Percentiles rank a stretch among this genome's conserved stretches.
phyloP scores from a whole-genome alignment of 2,797 vertebrate species.

The Acrossocheilus fasciatus region DNA sequence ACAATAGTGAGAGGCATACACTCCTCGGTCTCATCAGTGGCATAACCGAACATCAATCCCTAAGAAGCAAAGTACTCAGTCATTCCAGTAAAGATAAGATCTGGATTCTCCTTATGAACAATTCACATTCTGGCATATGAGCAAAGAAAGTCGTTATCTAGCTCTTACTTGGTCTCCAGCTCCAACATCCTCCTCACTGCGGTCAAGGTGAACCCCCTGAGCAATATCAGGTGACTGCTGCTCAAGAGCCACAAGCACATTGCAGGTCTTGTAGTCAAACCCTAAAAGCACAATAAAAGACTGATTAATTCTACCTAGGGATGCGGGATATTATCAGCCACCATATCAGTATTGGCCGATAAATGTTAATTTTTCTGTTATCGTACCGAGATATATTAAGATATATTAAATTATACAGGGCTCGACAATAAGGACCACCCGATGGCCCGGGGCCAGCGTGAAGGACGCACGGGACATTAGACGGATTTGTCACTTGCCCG shows the following conservation, averaged over 20 bases:
- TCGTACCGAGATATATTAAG: too few relatives aligned
- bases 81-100: neutral
- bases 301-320: neutral
- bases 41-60: slow-evolving; percentile 98
- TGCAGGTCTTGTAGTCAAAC: slow-evolving; percentile 96
- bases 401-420: too few relatives aligned
- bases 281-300: slow-evolving; percentile 72
- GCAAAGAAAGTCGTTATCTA: neutral
- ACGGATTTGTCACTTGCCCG: too few relatives aligned
- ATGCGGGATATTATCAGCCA: too few relatives aligned
- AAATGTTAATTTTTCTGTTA: too few relatives aligned
- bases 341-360: too few relatives aligned
- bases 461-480: too few relatives aligned
- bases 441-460: too few relatives aligned
- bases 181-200: slow-evolving; percentile 92
- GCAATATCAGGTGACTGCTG: slow-evolving; percentile 96
- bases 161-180: slow-evolving; percentile 91
- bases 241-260: slow-evolving; percentile 94
- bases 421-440: too few relatives aligned
- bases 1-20: slow-evolving; percentile 96
- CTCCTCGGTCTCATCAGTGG: slow-evolving; percentile 95
- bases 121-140: neutral
- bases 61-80: slow-evolving; percentile 58
- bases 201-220: slow-evolving; percentile 92
- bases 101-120: neutral